Conservation (phyloP, 2,888 invertebrate genomes). For the Acanthosepion esculentum region DNA sequence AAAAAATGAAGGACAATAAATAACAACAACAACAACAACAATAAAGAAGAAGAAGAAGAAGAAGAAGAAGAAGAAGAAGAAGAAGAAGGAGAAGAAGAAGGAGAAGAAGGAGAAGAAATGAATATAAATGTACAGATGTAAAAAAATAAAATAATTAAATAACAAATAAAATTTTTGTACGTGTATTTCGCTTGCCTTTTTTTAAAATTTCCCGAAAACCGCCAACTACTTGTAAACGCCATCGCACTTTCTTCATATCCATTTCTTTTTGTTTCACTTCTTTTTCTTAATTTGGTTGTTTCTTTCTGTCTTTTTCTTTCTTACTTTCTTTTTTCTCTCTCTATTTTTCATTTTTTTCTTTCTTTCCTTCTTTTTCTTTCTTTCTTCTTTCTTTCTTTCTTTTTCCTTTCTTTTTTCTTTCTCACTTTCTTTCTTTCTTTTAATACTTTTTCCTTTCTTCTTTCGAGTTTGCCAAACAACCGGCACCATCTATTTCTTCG, state of each 20-base stretch:
- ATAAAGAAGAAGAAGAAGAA: too few relatives aligned
- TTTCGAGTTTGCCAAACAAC: background rate
- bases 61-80: too few relatives aligned
- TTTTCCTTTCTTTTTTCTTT: background rate
- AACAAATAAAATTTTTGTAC: background rate
- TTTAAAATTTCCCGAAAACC: background rate
- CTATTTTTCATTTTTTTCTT: background rate
- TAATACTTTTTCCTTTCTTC: background rate
- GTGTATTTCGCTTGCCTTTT: background rate
- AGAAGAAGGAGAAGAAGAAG: too few relatives aligned
- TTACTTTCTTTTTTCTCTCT: too few relatives aligned
- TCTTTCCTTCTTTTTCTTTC: background rate
- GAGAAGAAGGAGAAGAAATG: too few relatives aligned
- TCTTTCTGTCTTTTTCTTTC: background rate
- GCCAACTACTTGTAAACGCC: background rate
- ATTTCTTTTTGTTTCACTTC: background rate
- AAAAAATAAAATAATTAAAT: background rate
- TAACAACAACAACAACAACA: too few relatives aligned
- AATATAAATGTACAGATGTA: background rate
- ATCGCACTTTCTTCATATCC: background rate
- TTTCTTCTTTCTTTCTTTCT: background rate
- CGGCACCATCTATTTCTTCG: too few relatives aligned
- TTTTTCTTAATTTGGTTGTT: background rate
- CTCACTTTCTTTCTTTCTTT: background rate
- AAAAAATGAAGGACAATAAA: background rate